Evolutionary conservation across 2,797 vertebrate species (phyloP), one percentile per base, ranked within the genome.

Genomic region (Anabacerthia variegaticeps): DNA sequence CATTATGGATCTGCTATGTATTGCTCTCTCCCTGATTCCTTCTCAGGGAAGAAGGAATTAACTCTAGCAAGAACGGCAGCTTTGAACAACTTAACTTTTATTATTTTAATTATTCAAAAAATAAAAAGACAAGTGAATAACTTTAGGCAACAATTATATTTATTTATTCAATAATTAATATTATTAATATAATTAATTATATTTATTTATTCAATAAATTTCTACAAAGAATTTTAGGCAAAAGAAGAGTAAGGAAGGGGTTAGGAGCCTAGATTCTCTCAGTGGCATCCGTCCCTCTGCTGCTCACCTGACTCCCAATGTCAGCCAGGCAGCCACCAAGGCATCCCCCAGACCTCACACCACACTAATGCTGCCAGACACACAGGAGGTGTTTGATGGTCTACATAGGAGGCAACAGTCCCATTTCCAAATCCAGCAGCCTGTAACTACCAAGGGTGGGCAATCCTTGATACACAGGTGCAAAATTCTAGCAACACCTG

Each of bases 391-490:
- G 17, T 36, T 49, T 62, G 22, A 46, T 22, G 17, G 30, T 41
- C 59, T 62, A 10, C 0, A 0, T 13, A 30, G 49, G 15, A 73
- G 49, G 61, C 10, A 46, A 2, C 68, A 72, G 7, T 39, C 39
- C 37, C 6, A 1, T 58, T 63, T 80, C 43, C 49, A 91, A 93
- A 52, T 13, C 18, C 41, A 44, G 21, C 12, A 46, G 24, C 28
- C 75, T 56, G 34, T 22, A 26, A 23, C 36, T 76, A 24, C 59
- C 5, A 2, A 73, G 39, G 46, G 23, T 44, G 24, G 63, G 23
- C 32, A 81, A 6, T 17, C 32, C n/a, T 56, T 44, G 16, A 71
- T 12, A 59, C 23, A 34, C 3, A 65, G 21, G 17, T 23, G 56
- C 44, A 58, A 84, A 68, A 9, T 24, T 69, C 30, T 51, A 86